phyloP scores from a whole-genome alignment of 1,140 invertebrate species.

The Philotrypesis tridentata region DNA sequence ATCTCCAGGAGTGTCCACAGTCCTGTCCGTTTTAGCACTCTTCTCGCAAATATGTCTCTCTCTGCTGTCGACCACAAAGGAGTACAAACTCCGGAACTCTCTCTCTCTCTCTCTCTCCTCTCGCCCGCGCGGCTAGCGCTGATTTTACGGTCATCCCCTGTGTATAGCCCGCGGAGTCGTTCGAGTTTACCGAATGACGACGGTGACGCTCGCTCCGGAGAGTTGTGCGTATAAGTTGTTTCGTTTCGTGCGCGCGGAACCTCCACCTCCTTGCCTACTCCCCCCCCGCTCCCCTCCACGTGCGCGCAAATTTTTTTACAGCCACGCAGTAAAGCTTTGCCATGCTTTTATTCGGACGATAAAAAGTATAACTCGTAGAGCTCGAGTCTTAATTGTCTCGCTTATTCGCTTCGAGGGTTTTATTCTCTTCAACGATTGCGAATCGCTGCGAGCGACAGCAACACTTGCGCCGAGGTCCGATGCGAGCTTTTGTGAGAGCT shows the following conservation, averaged over 20 bases:
- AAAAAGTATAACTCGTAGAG: conserved; percentile 16
- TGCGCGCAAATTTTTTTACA: conserved; percentile 30
- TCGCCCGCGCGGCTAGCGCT: not conserved
- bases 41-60: no score
- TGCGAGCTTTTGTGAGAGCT: no score
- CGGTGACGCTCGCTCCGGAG: not conserved
- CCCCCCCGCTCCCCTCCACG: no score
- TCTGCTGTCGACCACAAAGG: not conserved
- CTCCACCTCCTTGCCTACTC: no score
- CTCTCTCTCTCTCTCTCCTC: no score
- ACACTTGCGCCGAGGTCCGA: not conserved
- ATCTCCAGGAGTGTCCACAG: not conserved
- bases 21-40: not conserved
- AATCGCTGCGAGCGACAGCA: not conserved
- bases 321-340: not conserved
- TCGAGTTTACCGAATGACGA: not conserved
- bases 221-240: not conserved
- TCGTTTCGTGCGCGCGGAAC: no score
- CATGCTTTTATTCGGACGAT: conserved; percentile 9
- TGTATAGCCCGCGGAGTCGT: not conserved
- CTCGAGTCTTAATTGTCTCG: conserved; percentile 31
- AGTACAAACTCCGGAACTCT: not conserved
- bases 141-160: conserved; percentile 18
- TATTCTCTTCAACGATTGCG: conserved; percentile 2
- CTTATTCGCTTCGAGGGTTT: not conserved